Conservation (phyloP, 2,888 invertebrate genomes). For the Eupithecia insigniata region DNA sequence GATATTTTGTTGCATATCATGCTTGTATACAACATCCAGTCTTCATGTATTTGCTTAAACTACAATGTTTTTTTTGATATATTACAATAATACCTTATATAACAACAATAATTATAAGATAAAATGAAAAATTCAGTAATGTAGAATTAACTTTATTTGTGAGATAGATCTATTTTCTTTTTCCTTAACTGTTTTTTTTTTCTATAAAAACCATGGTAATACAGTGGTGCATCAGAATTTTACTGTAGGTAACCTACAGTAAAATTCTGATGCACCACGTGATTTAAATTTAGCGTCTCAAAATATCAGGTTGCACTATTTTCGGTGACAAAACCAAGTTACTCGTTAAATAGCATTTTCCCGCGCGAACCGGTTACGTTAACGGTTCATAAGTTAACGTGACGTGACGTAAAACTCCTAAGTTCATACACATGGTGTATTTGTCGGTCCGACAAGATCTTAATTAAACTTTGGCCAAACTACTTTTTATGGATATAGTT, state of each 20-base stretch:
- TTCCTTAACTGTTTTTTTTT: not conserved
- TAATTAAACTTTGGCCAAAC: not conserved
- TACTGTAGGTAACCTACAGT: not conserved
- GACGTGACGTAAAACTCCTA: conserved; percentile 33
- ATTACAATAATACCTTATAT: not conserved
- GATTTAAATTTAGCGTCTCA: not conserved
- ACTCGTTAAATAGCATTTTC: conserved; percentile 21
- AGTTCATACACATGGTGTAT: not conserved
- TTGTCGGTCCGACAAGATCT: not conserved
- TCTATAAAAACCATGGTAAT: no score
- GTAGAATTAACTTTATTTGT: no score
- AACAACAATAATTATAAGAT: no score
- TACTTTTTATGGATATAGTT: no score
- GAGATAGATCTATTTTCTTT: no score
- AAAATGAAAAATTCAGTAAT: no score
- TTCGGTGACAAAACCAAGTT: conserved; percentile 14
- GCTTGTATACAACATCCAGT: not conserved
- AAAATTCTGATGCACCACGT: not conserved
- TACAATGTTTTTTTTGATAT: not conserved
- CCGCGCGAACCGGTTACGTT: conserved; percentile 36
- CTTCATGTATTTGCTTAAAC: not conserved
- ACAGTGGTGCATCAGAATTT: no score
- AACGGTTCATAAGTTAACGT: conserved; percentile 44
- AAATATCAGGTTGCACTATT: conserved; percentile 27
- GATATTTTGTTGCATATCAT: conserved; percentile 2